Evolutionary conservation across 2,113 vertebrate species (phyloP).

Genomic region (Trochalopteron elliotii): DNA sequence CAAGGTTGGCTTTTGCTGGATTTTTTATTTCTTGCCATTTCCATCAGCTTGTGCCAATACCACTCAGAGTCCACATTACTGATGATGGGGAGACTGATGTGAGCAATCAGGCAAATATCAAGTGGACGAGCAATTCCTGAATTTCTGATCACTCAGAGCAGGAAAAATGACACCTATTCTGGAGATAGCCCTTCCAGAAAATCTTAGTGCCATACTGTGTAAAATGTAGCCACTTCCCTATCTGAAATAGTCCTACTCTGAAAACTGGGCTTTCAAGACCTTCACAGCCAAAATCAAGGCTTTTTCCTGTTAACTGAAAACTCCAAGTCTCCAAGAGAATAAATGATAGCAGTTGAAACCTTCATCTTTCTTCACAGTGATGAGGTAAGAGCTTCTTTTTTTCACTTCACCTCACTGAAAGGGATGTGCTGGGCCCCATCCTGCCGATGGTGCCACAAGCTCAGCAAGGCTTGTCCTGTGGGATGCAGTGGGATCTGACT

Average conservation of each 20-base stretch:
- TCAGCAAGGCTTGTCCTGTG: not conserved
- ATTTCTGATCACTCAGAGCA: not conserved
- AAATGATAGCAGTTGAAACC: not conserved
- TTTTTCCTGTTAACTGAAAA: not conserved
- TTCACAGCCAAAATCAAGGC: not conserved
- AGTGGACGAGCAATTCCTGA: not conserved
- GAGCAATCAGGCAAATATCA: not conserved
- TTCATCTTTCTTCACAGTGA: not conserved
- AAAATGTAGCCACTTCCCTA: not conserved
- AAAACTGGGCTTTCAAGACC: not conserved
- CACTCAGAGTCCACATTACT: not conserved
- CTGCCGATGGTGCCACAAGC: not conserved
- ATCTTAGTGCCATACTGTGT: not conserved
- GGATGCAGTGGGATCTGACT: not conserved
- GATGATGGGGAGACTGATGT: not conserved
- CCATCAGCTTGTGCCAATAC: not conserved
- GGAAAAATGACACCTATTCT: not conserved
- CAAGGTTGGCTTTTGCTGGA: not conserved
- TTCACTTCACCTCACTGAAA: not conserved
- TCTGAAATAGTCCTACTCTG: not conserved
- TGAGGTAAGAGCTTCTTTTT: not conserved
- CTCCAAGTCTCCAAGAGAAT: not conserved
- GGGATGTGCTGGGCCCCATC: not conserved
- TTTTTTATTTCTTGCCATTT: not conserved
- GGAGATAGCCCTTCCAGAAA: not conserved